These are phyloP conservation scores for Spheniscus mendiculus DNA, from an alignment of 2,113 vertebrate species.

Conservation along the genomic window DNA sequence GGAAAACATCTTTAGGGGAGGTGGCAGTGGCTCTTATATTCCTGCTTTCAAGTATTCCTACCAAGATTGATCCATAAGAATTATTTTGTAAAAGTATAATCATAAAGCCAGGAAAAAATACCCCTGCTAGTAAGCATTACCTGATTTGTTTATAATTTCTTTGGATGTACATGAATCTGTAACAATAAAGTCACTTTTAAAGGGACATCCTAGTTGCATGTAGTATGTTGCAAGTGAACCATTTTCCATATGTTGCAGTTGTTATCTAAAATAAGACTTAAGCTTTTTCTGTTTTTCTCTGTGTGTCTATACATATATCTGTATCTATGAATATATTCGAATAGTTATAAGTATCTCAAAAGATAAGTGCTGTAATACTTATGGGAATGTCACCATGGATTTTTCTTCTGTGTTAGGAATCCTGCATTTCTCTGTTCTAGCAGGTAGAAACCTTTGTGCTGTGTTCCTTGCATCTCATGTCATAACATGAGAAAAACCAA, in stretches of 20 bases:
- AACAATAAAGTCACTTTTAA: background rate
- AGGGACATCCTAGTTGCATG: background rate
- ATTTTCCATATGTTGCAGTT: background rate
- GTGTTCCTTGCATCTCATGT: background rate
- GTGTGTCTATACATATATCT: background rate
- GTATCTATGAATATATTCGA: background rate
- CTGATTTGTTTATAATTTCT: background rate
- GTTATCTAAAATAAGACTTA: background rate
- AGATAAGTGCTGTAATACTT: background rate
- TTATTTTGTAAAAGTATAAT: background rate
- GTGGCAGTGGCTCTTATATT: background rate
- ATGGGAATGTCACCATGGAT: background rate
- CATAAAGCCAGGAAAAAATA: background rate
- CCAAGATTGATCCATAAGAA: background rate
- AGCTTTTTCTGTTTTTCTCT: background rate
- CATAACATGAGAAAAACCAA: slow-evolving; percentile 40
- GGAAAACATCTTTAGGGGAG: background rate
- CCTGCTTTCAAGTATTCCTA: background rate
- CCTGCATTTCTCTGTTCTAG: background rate
- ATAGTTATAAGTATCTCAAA: background rate
- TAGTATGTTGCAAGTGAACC: background rate
- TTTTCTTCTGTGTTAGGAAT: background rate
- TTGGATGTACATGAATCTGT: background rate
- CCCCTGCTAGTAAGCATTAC: background rate
- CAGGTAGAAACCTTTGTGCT: background rate